Evolutionary conservation across 2,113 vertebrate species (phyloP).

Genomic region (Rissa tridactyla): DNA sequence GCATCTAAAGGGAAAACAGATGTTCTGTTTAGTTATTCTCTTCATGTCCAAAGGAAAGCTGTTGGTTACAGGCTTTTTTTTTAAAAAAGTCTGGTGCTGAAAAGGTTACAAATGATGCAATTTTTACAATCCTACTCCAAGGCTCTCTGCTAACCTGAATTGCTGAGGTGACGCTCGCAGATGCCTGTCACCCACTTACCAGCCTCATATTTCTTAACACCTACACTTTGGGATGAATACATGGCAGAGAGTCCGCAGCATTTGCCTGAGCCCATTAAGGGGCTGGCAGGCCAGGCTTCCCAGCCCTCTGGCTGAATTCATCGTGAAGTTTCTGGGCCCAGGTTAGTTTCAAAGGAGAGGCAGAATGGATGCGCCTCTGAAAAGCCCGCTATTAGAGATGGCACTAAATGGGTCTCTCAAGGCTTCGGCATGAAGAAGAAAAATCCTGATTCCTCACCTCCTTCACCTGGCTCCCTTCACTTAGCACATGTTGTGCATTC

Average conservation of each 20-base stretch:
- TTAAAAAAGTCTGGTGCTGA: not conserved
- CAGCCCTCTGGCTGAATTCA: not conserved
- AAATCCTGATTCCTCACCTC: not conserved
- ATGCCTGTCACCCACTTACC: slow-evolving; percentile 18
- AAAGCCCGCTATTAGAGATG: not conserved
- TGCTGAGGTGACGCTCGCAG: slow-evolving; percentile 26
- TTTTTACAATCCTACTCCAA: slow-evolving; percentile 14
- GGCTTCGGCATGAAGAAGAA: not conserved
- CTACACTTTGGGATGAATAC: slow-evolving; percentile 19
- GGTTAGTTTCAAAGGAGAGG: not conserved
- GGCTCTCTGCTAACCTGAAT: slow-evolving; percentile 1
- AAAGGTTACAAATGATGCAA: slow-evolving; percentile 57
- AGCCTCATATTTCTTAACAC: slow-evolving; percentile 31
- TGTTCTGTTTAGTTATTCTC: slow-evolving; percentile 62
- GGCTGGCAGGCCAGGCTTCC: not conserved
- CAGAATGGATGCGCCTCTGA: not conserved
- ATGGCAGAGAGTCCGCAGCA: not conserved
- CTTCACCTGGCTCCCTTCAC: not conserved
- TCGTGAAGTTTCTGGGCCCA: not conserved
- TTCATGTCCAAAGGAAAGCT: slow-evolving; percentile 34
- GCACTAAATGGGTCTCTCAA: not conserved
- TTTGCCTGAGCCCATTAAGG: not conserved
- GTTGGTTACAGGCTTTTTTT: not conserved
- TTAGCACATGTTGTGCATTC: not conserved
- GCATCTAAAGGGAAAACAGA: slow-evolving; percentile 67